Evolutionary conservation across 2,888 invertebrate species (phyloP).

Genomic region (Thecophora atra): DNA sequence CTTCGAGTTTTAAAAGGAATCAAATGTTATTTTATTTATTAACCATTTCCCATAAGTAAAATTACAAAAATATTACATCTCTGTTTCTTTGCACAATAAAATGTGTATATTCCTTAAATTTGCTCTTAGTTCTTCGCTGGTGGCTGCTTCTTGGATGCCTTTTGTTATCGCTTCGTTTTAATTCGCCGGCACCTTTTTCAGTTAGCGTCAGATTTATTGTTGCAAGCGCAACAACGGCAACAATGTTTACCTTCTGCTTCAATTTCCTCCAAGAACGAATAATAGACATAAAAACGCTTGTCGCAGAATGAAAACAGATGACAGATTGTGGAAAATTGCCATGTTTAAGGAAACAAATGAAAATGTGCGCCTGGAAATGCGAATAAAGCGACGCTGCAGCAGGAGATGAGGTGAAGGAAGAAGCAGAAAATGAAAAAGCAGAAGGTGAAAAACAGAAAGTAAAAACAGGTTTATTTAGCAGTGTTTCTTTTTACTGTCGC

Average conservation of each 20-base stretch:
- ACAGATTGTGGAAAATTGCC: conserved; percentile 15
- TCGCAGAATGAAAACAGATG: neutral
- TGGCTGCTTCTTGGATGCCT: conserved; percentile 6
- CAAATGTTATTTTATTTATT: too few species aligned
- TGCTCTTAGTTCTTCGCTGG: conserved; percentile 7
- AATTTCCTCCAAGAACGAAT: conserved; percentile 36
- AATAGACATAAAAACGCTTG: neutral
- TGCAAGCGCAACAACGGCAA: conserved; percentile 46
- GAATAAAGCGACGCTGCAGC: neutral
- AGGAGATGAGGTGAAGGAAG: neutral
- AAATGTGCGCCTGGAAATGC: neutral
- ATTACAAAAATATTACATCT: neutral
- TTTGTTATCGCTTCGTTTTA: conserved; percentile 9
- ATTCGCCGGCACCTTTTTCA: conserved; percentile 11
- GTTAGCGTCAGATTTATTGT: conserved; percentile 12
- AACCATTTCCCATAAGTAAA: too few species aligned
- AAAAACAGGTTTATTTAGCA: neutral
- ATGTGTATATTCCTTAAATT: conserved; percentile 35
- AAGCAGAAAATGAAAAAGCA: neutral
- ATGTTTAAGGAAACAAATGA: conserved; percentile 23
- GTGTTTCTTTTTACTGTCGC: neutral
- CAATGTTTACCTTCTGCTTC: conserved; percentile 36
- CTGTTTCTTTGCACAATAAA: conserved; percentile 29
- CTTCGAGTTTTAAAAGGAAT: too few species aligned
- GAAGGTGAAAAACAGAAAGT: neutral